Base-by-base conservation (phyloP, 2,113 vertebrate genomes). In the Muntiacus reevesi region DNA sequence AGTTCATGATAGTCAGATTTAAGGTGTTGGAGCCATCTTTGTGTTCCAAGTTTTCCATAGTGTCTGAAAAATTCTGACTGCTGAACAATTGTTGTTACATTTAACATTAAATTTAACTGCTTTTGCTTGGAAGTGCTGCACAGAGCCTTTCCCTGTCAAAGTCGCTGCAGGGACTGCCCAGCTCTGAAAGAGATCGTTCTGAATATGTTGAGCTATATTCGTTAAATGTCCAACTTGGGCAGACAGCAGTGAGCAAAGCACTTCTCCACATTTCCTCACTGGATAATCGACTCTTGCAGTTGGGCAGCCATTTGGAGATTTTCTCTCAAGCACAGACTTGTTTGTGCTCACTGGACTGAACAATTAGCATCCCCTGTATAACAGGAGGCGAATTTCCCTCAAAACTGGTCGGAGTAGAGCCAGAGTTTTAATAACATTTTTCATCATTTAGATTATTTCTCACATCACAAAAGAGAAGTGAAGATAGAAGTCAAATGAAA, bases 401-500 rank as follows among this genome's bases (percentile, higher is more conserved):
- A 82, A 88, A 54, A 88, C 7, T n/a, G 60, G 7, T 62, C 13
- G 57, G 45, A 6, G 4, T 4, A 74, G 6, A 89, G 40, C 9
- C 40, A 64, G 17, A 83, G 13, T 55, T 90, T 96, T 40, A 74
- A 60, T 43, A 87, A 88, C 10, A 89, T 93, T 57, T 36, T 62
- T 43, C 36, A 79, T 16, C 33, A 78, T 47, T 89, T 50, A 54
- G 13, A 91, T 76, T 89, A 57, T 43, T 93, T 95, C 19, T 91
- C 47, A 94, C 47, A 0, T 87, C 23, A 60, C 19, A 89, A 81
- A 87, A 91, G 28, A 16, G 50, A 93, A 86, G 62, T 76, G 1
- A 19, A 54, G 89, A 96, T 21, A 74, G 84, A 74, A 91, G 43
- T 33, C 78, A 78, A 60, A 89, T 40, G 52, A 62, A 91, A 78